A percentile compares a stretch with the other conserved stretches of the same genome.
phyloP scores from a whole-genome alignment of 1,140 invertebrate species.

The Drosophila ironensis region DNA sequence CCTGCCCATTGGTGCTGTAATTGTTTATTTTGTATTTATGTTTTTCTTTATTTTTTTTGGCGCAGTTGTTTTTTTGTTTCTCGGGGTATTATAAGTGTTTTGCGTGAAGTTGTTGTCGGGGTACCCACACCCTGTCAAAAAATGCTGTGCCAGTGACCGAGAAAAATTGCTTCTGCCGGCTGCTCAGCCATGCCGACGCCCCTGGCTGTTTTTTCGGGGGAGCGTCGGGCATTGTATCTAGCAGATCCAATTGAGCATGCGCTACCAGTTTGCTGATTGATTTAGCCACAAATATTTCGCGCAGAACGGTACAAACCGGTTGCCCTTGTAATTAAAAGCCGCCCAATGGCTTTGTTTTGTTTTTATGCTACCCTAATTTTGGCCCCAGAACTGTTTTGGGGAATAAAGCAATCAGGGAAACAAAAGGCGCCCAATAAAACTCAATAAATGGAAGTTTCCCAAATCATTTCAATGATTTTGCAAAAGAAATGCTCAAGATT shows the following conservation, averaged over 20 bases:
- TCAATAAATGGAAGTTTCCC: background rate
- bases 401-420: slow-evolving; percentile 4
- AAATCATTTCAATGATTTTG: background rate
- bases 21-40: slow-evolving; percentile 47
- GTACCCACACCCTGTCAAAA: slow-evolving; percentile 59
- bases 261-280: slow-evolving; percentile 55
- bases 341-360: slow-evolving; percentile 26
- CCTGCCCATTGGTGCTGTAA: slow-evolving; percentile 52
- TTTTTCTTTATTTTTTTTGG: slow-evolving; percentile 7
- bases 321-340: slow-evolving; percentile 54
- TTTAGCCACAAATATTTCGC: slow-evolving; percentile 45
- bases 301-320: slow-evolving; percentile 67
- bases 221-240: slow-evolving; percentile 44
- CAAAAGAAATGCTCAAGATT: background rate
- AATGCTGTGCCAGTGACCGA: slow-evolving; percentile 77
- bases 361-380: slow-evolving; percentile 7
- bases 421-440: slow-evolving; percentile 10
- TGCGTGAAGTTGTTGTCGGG: slow-evolving; percentile 19
- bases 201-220: slow-evolving; percentile 20
- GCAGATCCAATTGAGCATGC: slow-evolving; percentile 45
- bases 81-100: slow-evolving; percentile 3
- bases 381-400: background rate
- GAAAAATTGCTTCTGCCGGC: slow-evolving; percentile 52
- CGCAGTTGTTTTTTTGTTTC: slow-evolving; percentile 8
- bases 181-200: slow-evolving; percentile 40